Evolutionary conservation across 23 tunicate species (phyloP), one percentile per base, ranked within the genome.

Genomic region (Botrylloides violaceus): DNA sequence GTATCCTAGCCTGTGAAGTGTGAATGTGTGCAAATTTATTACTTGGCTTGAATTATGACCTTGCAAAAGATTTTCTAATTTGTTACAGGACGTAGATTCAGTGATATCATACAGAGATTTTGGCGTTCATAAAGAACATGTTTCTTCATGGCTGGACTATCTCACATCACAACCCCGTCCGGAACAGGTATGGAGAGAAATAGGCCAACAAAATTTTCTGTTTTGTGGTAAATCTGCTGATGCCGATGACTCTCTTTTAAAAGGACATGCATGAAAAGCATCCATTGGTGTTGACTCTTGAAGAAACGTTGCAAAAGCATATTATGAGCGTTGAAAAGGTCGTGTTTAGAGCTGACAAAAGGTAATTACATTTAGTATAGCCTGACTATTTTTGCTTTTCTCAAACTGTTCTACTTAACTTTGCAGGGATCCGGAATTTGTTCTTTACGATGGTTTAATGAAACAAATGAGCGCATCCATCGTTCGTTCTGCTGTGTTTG

Each of bases 401-500:
- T 23, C 18, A 29, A 23, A 4, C 26, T 4, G 26, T 58, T 58
- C 3, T 29, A 23, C 12, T 58, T 58, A 4, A 58, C 3, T 58
- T 47, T 58, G 9, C 37, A 87, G 95, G 55, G 95, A 87, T 55
- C 95, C 95, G 4, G 95, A 87, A 32, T 80, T 87, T 32, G 43
- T 87, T 38, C 76, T 87, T 33, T 87, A 87, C 59, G 86, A 87
- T 71, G 82, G 82, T 2, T 63, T 80, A 3, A 28, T 32, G 66
- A 2, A 58, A 20, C 49, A 53, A 31, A 87, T 87, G 95, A 87
- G 95, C 56, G 95, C 95, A 5, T 80, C 86, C 53, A 76, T 87
- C 9, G 95, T 87, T 1, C 58, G 95, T 21, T 79, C 95, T 1
- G 95, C 95, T 32, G 95, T 80, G 27, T 87, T 87, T 58, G 95